Evolutionary conservation across 2,888 invertebrate species (phyloP), one percentile per base, ranked within the genome.

Genomic region (Crossocerus cetratus): DNA sequence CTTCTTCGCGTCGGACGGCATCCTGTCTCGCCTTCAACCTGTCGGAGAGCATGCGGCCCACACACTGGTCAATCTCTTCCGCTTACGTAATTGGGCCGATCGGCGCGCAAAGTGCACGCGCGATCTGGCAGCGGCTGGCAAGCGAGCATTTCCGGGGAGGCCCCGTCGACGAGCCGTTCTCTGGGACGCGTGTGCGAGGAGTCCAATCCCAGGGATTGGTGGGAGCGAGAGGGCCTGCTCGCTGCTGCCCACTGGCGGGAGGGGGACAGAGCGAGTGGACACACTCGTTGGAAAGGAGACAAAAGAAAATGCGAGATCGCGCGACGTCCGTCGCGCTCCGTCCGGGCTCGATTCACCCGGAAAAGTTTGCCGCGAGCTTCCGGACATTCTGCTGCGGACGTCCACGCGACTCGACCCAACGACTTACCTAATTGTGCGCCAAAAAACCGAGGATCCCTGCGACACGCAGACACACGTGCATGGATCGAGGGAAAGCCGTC

Each of bases 1-100:
- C 93, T 99, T 99, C 91, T 99, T 99, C 44, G 98, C 95, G 91
- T 99, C 99, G 86, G 99, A 99, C 90, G 99, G 99, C 99, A 99
- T 99, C 83, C 79, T 91, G 60, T 54, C 69, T 57, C 44, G 43
- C 58, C 44, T 32, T 57, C 62, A 14, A 13, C 56, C 60, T 69
- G 76, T 78, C 23, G 21, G 74, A 72, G 57, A 72, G 60, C n/a
- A 57, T 42, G 20, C 13, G 1, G 56, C 14, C 54, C 13, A 0
- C 3, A n/a, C 59, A 23, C 20, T 69, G 69, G 63, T 57, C 54
- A 60, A 14, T 5, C 23, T 44, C 18, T 14, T n/a, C 3, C 23
- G 4, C 14, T 11, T 23, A 64, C 32, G 53, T 18, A 57, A 63
- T 16, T 22, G 23, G 49, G 49, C 18, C 42, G 53, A 45, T 32